Percentiles rank a stretch among this genome's conserved stretches.
Conservation (phyloP, 2,113 vertebrate genomes). For the Siniperca knerii region DNA sequence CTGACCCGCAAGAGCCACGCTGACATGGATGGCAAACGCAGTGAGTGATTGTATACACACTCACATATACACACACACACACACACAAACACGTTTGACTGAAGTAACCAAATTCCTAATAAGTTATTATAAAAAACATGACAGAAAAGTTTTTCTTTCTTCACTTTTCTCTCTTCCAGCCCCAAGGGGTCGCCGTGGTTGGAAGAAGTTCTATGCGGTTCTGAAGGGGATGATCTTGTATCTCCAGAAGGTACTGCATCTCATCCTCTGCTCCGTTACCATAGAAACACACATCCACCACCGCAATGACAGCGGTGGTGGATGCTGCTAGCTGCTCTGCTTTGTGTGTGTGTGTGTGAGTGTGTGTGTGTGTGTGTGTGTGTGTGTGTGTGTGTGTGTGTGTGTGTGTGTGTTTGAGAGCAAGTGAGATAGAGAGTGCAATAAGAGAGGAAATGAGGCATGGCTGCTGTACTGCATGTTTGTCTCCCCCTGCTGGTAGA, state of each 20-base stretch:
- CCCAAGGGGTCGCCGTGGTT: constrained; percentile 95
- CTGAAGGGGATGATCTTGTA: constrained; percentile 97
- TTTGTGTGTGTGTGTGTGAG: no score
- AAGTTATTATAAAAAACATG: neutral
- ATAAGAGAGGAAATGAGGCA: constrained; percentile 29
- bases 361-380: constrained; percentile 25
- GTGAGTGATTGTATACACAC: constrained; percentile 78
- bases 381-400: constrained; percentile 25
- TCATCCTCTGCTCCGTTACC: constrained; percentile 69
- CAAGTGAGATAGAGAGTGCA: constrained; percentile 21
- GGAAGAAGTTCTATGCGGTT: constrained; percentile 99
- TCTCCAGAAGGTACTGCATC: constrained; percentile 93
- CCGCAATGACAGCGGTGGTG: constrained; percentile 56
- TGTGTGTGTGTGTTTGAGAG: constrained; percentile 4
- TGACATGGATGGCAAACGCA: constrained; percentile 98
- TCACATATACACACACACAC: neutral
- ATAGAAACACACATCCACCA: constrained; percentile 76
- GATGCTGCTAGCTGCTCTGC: constrained; percentile 51
- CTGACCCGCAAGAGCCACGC: constrained; percentile 95
- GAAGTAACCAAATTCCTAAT: neutral
- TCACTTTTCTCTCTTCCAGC: constrained; percentile 78
- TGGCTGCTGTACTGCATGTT: constrained; percentile 32
- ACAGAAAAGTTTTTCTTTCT: neutral
- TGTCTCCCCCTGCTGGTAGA: constrained; percentile 75
- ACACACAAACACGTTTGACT: neutral